A percentile compares a stretch with the other conserved stretches of the same genome.
phyloP scores from a whole-genome alignment of 2,888 invertebrate species.

The Augochlorella aurata region DNA sequence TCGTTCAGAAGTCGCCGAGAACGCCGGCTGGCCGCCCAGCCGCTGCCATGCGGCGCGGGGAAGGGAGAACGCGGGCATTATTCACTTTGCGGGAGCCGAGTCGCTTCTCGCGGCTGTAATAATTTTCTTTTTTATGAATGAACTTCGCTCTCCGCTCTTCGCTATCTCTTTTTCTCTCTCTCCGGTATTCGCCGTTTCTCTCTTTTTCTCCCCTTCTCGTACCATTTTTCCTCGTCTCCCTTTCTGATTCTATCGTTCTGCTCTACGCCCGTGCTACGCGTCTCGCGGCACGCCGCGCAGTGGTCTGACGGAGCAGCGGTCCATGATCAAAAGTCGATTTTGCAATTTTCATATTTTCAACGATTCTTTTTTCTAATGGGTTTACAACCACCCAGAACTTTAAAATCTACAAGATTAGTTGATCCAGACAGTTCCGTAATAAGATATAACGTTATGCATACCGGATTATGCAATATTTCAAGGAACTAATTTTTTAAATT shows the following conservation, averaged over 20 bases:
- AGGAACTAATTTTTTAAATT: too few species aligned
- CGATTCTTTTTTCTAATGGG: too few species aligned
- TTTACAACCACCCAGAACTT: too few species aligned
- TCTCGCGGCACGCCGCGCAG: conserved; percentile 1
- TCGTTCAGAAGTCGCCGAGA: conserved; percentile 53
- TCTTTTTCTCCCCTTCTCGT: neutral
- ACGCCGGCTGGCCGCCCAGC: conserved; percentile 19
- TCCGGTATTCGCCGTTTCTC: neutral
- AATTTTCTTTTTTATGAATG: conserved; percentile 72
- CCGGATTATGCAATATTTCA: too few species aligned
- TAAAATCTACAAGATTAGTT: too few species aligned
- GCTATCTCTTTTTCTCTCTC: conserved; percentile 27
- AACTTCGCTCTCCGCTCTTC: conserved; percentile 54
- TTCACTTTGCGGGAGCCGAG: conserved; percentile 72
- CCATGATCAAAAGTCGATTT: too few species aligned
- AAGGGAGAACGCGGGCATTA: conserved; percentile 49
- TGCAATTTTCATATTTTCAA: too few species aligned
- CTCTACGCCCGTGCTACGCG: conserved; percentile 7
- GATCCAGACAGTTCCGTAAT: too few species aligned
- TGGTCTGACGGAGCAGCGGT: too few species aligned
- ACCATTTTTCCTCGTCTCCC: too few species aligned
- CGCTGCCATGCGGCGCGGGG: conserved; percentile 5
- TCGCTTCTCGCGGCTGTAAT: conserved; percentile 66
- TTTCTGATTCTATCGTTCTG: neutral
- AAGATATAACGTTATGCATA: too few species aligned